These are phyloP conservation scores for Cryptocephalus moraei DNA, from an alignment of 2,888 invertebrate species.

Conservation along the genomic window DNA sequence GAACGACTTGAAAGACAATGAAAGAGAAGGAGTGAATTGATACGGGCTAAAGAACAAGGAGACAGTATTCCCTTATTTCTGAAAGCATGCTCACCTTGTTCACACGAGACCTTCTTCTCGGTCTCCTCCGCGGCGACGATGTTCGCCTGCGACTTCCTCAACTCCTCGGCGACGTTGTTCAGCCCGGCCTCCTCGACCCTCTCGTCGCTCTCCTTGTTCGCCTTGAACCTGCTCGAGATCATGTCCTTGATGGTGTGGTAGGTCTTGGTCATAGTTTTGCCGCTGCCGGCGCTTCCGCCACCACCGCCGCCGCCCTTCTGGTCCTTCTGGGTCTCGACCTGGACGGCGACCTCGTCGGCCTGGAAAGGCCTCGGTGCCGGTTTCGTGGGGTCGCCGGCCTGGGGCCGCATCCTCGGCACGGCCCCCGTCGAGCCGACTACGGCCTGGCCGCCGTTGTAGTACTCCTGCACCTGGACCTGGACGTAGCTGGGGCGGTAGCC, in stretches of 20 bases:
- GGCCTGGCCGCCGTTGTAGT: conserved; percentile 31
- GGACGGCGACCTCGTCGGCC: conserved; percentile 40
- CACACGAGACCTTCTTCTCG: conserved; percentile 32
- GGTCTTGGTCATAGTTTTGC: conserved; percentile 63
- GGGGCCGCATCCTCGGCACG: conserved; percentile 27
- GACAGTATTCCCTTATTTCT: too few relatives aligned
- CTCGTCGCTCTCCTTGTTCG: conserved; percentile 45
- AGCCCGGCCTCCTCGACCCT: conserved; percentile 49
- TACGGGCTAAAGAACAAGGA: too few relatives aligned
- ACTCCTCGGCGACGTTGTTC: conserved; percentile 54
- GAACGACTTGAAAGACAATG: too few relatives aligned
- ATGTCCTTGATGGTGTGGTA: conserved; percentile 76
- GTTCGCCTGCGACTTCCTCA: conserved; percentile 39
- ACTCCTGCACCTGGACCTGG: conserved; percentile 38
- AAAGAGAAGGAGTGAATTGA: too few relatives aligned
- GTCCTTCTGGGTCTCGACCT: conserved; percentile 46
- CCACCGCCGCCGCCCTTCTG: conserved; percentile 38
- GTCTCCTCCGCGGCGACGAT: conserved; percentile 19
- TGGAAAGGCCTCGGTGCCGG: conserved; percentile 29
- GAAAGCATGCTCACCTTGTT: conserved; percentile 34
- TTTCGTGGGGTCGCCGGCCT: conserved; percentile 21
- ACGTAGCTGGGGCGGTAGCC: conserved; percentile 47
- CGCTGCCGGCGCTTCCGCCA: conserved; percentile 42
- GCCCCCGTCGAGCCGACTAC: conserved; percentile 29
- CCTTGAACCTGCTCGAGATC: conserved; percentile 70